Base-by-base conservation (phyloP, 2,888 invertebrate species). In the Diadegma fenestrale region DNA sequence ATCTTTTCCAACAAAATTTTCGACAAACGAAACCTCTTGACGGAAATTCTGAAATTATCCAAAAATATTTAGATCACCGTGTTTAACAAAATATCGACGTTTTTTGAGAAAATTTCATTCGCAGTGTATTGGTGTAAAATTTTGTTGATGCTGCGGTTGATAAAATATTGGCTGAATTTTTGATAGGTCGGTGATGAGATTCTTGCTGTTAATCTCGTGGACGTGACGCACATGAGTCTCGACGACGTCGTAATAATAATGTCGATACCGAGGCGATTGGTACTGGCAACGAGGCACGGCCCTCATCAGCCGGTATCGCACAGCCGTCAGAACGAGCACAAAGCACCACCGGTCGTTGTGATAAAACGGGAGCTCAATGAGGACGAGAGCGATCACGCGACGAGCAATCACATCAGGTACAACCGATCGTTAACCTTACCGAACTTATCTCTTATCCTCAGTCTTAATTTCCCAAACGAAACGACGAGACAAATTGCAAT, bases 221-320 rank as follows among this genome's bases (percentile, higher is more conserved):
- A 99, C 94, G 99, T 99, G 89, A 97, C 98, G 88, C 97, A 98
- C 92, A 99, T 99, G 99, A 98, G 98, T 89, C 95, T 99, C 91
- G 99, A 99, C 94, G 99, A 99, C 94, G 99, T 99, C 87, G 99
- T 99, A 89, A 98, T 99, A 92, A 98, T 99, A 91, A 99, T 99
- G 98, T 99, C 99, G 92, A 99, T 99, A 95, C 99, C 99, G 7
- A 96, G 99, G 92, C 96, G 99, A 90, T 95, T 99, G 92, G 97
- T 99, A 88, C 96, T 99, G 87, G 98, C 98, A 90, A 99, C 99
- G 88, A 96, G 98, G 91, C 98, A 98, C 77, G 93, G 94, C 37
- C 91, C 90, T 87, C 94, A 93, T 87, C 94, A 93, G 87, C 92
- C 93, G 26, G 88, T 93, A 48, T 91, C 92, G 48, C 94, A 93